These are phyloP conservation scores for Chelonoidis abingdonii DNA, from an alignment of 2,113 vertebrate species.

Conservation along the genomic window DNA sequence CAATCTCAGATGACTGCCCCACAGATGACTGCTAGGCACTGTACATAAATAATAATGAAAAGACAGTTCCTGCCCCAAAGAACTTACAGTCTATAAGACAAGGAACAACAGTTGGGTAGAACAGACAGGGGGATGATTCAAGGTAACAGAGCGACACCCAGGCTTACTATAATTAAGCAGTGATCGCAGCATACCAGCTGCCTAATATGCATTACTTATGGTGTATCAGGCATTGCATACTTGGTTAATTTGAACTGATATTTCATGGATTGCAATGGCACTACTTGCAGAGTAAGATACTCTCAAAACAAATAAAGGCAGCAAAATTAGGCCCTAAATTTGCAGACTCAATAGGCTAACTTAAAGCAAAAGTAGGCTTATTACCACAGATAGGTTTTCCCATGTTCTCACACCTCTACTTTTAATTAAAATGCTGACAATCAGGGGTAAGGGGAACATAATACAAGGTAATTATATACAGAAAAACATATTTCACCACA, in stretches of 20 bases:
- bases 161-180: neutral
- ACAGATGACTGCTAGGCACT: neutral
- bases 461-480: slow-evolving; percentile 80
- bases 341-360: slow-evolving; percentile 54
- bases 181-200: neutral
- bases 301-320: slow-evolving; percentile 42
- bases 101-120: neutral
- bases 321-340: slow-evolving; percentile 52
- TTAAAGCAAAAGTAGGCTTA: slow-evolving; percentile 71
- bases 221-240: neutral
- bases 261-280: neutral
- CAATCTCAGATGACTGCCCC: neutral
- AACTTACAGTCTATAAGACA: neutral
- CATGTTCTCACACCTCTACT: slow-evolving; percentile 77
- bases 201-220: neutral
- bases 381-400: slow-evolving; percentile 66
- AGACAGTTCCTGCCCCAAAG: neutral
- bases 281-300: neutral
- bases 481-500: slow-evolving; percentile 80
- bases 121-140: neutral
- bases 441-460: slow-evolving; percentile 76
- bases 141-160: neutral
- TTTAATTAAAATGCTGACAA: slow-evolving; percentile 85
- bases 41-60: neutral
- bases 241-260: neutral